Evolutionary conservation across 2,888 invertebrate genomes (phyloP).

Genomic region (Agriopis leucophaearia): DNA sequence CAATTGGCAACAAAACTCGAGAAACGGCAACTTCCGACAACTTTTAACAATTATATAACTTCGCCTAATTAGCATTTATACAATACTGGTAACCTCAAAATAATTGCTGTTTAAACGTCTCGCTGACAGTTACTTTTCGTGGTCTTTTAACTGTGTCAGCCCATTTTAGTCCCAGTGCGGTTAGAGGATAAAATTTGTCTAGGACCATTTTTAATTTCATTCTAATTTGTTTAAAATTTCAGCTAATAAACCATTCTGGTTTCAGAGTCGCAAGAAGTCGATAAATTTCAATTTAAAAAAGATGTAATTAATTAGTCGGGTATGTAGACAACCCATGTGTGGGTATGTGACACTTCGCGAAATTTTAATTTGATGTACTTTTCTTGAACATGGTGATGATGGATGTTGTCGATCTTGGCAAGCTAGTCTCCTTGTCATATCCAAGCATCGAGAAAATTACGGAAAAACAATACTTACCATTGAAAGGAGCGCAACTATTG

Average conservation of each 20-base stretch:
- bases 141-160: constrained; percentile 49
- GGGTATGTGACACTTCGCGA: too few species aligned
- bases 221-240: constrained; percentile 11
- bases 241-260: constrained; percentile 9
- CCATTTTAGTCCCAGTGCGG: constrained; percentile 44
- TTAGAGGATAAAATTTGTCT: constrained; percentile 34
- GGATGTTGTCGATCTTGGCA: too few species aligned
- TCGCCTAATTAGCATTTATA: constrained; percentile 35
- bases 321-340: too few species aligned
- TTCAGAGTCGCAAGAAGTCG: neutral
- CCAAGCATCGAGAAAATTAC: too few species aligned
- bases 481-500: too few species aligned
- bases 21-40: constrained; percentile 28
- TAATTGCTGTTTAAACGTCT: constrained; percentile 50
- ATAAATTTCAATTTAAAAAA: neutral
- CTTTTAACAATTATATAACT: constrained; percentile 33
- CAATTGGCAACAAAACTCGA: constrained; percentile 26
- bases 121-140: constrained; percentile 49
- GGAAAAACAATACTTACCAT: too few species aligned
- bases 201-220: constrained; percentile 26
- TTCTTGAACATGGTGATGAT: too few species aligned
- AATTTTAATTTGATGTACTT: neutral
- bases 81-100: constrained; percentile 30
- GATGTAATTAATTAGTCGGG: neutral
- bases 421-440: too few species aligned